Evolutionary conservation across 1,140 invertebrate species (phyloP), one percentile per base, ranked within the genome.

Genomic region (Drosophila nigromelanica): DNA sequence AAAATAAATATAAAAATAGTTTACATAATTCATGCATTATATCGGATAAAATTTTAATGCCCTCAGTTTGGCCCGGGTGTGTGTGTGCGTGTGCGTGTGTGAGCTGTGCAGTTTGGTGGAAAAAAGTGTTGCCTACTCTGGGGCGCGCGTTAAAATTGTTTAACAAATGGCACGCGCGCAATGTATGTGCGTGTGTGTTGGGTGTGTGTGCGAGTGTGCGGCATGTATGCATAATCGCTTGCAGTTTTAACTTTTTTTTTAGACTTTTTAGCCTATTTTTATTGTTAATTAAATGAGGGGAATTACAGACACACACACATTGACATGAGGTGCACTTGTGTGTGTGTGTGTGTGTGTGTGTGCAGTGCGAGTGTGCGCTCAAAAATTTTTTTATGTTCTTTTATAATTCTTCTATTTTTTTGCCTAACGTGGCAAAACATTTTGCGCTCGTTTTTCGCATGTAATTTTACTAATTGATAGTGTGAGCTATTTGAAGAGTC

Each of bases 261-360:
- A 76, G 76, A 89, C 85, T 89, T 89, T 89, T 83, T 89, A 89
- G 83, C 83, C 83, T 89, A 89, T 89, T 89, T 89, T 89, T 89
- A 89, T 89, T 89, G 83, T 89, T 89, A 89, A 89, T 89, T 89
- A 89, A 89, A 89, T 89, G 83, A 82, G 79, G 83, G 83, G 83
- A 82, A 87, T 60, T 61, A 62, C 67, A 64, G 33, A 70, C 58
- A 68, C 52, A 67, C 14, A 42, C 37, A 39, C 18, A 35, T n/a
- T 51, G 24, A 56, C 50, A 71, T 15, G 24, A 50, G 18, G 33
- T 45, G 33, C 37, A 39, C 33, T 43, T 68, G 42, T 21, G 71
- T 27, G 24, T 40, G 40, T 71, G 54, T 35, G 43, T 59, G 74
- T 27, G 37, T 40, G 35, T 71, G 54, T 40, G 43, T 59, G 45